Evolutionary conservation across 2,888 invertebrate species (phyloP), one percentile per base, ranked within the genome.

Genomic region (Hipparchia sbordonii): DNA sequence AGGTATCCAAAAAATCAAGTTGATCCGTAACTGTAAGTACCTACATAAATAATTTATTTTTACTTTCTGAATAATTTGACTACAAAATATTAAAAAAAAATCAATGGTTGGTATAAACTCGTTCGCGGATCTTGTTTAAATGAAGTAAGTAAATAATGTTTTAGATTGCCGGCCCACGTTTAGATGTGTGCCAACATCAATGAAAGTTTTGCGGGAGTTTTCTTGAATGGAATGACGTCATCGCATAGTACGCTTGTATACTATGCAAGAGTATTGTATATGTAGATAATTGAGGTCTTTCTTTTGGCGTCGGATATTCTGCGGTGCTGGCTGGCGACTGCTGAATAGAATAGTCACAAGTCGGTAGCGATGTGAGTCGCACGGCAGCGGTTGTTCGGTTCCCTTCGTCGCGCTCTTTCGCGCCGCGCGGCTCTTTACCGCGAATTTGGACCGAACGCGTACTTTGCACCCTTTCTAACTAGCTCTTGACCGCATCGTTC

Each of bases 351-450:
- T 90, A 91, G 92, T 93, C 87, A 90, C 88, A 89, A 89, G 83
- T 89, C 90, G 91, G 92, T 92, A 89, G 93, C 92, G 93, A 93
- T 92, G 93, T 91, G 90, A 91, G 89, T 82, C 90, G 91, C 91
- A 87, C 92, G 92, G 87, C 81, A 82, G 85, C 85, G 82, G 78
- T 81, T 80, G 82, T 72, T 79, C 81, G 79, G 82, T 72, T 78
- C 81, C 82, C 79, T 84, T 79, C 85, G 84, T 84, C 85, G 88
- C 89, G 88, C 88, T 89, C 87, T 85, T 85, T 87, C 89, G 87
- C 88, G 87, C 86, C 85, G 85, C 87, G 87, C 84, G 85, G 80
- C 83, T 84, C 84, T 82, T 79, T 85, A 86, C 86, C 87, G 87
- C 85, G 86, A 83, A 91, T 89, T 92, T 90, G 85, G 91, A 87